Evolutionary conservation across 2,888 invertebrate genomes (phyloP).

Genomic region (Sinohyriopsis cumingii): DNA sequence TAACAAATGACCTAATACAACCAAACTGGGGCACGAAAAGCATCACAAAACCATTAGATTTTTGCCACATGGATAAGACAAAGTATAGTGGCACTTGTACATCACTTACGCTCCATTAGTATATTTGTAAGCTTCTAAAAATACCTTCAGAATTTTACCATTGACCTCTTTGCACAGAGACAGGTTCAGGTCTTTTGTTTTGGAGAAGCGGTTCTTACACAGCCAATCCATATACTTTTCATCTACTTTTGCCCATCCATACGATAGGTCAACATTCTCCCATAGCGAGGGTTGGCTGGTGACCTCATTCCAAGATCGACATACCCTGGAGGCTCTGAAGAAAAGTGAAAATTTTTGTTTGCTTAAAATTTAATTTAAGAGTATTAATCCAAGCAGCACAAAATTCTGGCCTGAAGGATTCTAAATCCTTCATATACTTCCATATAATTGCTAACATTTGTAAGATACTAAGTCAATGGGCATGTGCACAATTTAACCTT

Average conservation of each 20-base stretch:
- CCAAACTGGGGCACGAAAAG: too few species aligned
- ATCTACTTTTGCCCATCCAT: conserved; percentile 78
- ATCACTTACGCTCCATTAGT: too few species aligned
- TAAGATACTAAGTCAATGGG: too few species aligned
- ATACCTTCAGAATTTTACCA: conserved; percentile 27
- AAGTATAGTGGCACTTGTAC: too few species aligned
- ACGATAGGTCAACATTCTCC: conserved; percentile 83
- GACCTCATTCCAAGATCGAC: conserved; percentile 84
- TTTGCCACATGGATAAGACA: too few species aligned
- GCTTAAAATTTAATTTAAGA: not conserved
- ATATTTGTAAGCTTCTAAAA: too few species aligned
- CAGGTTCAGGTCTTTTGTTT: conserved; percentile 74
- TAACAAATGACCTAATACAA: not conserved
- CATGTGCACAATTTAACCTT: too few species aligned
- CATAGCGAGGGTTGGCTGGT: conserved; percentile 82
- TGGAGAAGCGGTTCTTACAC: conserved; percentile 82
- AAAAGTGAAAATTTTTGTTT: conserved; percentile 8
- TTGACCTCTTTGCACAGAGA: conserved; percentile 45
- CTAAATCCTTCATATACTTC: too few species aligned
- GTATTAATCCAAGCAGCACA: not conserved
- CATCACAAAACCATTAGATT: too few species aligned
- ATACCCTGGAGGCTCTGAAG: conserved; percentile 82
- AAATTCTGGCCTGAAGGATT: not conserved
- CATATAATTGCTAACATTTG: too few species aligned
- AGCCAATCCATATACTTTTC: conserved; percentile 86